These are phyloP conservation scores for Chymomyza costata DNA, from an alignment of 1,140 invertebrate genomes.

Conservation along the genomic window DNA sequence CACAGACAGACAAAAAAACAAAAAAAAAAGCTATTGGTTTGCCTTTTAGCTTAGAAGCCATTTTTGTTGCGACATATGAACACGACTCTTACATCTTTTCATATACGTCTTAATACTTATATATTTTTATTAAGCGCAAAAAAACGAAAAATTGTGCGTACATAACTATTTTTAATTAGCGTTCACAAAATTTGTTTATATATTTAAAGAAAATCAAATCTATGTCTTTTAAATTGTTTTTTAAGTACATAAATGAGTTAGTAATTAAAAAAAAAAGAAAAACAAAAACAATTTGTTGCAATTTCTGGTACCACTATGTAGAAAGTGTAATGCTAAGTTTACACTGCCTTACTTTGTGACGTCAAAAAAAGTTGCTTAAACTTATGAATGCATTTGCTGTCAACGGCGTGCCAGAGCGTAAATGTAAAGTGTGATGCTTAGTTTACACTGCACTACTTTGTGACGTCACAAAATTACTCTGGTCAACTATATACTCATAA, in stretches of 20 bases:
- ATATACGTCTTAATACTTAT: constrained; percentile 18
- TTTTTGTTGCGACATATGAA: constrained; percentile 46
- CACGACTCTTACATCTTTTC: constrained; percentile 26
- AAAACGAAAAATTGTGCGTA: no score
- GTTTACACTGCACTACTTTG: no score
- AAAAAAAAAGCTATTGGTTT: constrained; percentile 54
- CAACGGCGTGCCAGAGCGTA: no score
- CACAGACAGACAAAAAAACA: constrained; percentile 14
- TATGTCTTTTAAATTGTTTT: constrained; percentile 52
- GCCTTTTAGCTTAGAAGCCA: constrained; percentile 59
- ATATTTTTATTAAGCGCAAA: constrained; percentile 5
- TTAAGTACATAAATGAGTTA: constrained; percentile 54
- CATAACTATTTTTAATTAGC: constrained; percentile 44
- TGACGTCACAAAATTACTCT: no score
- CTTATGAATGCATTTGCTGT: no score
- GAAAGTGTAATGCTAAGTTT: no score
- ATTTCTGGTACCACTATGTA: no score
- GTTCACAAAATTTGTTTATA: constrained; percentile 38
- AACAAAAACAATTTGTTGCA: no score
- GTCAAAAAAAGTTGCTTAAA: no score
- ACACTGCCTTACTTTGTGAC: no score
- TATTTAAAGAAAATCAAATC: constrained; percentile 40
- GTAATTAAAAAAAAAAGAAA: constrained; percentile 61
- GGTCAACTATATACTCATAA: no score
- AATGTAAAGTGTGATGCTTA: no score